phyloP scores from a whole-genome alignment of 2,113 vertebrate genomes.

The Eudorcas thomsonii region DNA sequence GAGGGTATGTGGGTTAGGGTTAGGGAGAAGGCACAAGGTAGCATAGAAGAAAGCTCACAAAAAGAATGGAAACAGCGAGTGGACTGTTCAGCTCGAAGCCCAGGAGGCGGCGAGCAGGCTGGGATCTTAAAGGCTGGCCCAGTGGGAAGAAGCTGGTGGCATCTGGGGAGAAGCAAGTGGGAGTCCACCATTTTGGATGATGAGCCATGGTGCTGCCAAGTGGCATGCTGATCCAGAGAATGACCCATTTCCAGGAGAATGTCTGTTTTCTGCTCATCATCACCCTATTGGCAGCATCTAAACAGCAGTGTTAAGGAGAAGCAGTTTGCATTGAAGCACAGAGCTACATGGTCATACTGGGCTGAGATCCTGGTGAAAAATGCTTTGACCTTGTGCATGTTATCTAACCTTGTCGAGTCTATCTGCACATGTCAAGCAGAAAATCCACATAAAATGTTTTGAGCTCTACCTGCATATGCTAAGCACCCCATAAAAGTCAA shows the following conservation, averaged over 20 bases:
- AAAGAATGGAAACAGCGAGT: neutral
- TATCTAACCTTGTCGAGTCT: neutral
- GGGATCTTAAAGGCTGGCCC: neutral
- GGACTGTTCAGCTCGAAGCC: neutral
- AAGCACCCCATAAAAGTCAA: neutral
- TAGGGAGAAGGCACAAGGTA: neutral
- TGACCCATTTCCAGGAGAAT: neutral
- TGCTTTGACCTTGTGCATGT: neutral
- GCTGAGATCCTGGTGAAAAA: neutral
- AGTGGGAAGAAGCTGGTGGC: neutral
- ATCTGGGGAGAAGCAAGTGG: neutral
- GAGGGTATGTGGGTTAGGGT: neutral
- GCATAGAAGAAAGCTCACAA: neutral
- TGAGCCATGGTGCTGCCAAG: no score
- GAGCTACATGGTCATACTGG: neutral
- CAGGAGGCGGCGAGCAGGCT: neutral
- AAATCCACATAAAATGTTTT: neutral
- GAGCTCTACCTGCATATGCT: neutral
- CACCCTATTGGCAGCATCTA: neutral
- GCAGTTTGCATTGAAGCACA: no score
- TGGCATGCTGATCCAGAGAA: rapidly evolving
- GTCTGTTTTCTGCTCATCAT: neutral
- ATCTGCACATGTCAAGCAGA: neutral
- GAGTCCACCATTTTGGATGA: neutral
- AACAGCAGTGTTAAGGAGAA: neutral